Conservation (phyloP, 92 coral and sea anemone species). For the Porites lobata region DNA sequence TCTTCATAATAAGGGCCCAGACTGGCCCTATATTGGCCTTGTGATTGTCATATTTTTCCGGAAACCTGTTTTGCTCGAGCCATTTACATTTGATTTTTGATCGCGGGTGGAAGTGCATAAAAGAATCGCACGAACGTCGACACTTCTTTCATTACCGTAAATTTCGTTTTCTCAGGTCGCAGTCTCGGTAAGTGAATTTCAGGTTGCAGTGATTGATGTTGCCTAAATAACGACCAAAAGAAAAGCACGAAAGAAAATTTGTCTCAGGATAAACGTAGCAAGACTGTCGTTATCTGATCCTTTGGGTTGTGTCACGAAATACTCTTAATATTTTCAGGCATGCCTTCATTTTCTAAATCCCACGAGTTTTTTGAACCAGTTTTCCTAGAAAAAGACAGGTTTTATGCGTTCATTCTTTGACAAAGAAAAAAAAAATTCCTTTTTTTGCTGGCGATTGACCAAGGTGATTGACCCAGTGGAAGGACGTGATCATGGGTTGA, state of each 20-base stretch:
- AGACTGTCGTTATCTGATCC: background rate
- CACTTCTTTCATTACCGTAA: background rate
- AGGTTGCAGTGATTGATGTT: background rate
- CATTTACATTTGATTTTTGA: no score
- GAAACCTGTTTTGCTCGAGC: background rate
- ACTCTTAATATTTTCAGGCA: background rate
- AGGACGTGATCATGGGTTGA: no score
- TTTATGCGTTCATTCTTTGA: no score
- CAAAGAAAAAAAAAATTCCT: no score
- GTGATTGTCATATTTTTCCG: background rate
- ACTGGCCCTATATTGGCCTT: background rate
- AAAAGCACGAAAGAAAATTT: no score
- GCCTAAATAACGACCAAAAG: background rate
- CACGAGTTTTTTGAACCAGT: background rate
- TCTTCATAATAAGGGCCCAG: background rate
- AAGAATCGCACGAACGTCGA: background rate
- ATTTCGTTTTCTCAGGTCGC: background rate
- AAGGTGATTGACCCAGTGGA: no score
- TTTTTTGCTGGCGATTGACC: no score
- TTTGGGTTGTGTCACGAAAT: background rate
- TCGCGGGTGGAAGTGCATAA: background rate
- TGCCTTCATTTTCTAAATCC: no score
- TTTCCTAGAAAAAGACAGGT: background rate
- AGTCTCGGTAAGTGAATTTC: background rate
- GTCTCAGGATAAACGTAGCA: no score